Percentiles rank a stretch among this genome's conserved stretches.
Evolutionary conservation across 1,140 invertebrate genomes (phyloP).

Genomic region (Rhynchophorus ferrugineus): DNA sequence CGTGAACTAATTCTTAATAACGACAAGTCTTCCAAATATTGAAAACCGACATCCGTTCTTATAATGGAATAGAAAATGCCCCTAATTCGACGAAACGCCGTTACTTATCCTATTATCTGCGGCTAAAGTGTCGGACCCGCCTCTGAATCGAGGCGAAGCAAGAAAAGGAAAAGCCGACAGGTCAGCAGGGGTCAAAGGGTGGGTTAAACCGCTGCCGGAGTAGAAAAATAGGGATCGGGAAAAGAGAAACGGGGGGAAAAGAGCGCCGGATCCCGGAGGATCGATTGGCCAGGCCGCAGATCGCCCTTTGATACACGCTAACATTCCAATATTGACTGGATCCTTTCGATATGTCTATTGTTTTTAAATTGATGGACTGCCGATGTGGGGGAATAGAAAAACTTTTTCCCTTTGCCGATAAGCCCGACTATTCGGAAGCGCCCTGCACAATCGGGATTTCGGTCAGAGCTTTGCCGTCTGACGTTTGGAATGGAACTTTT

Average conservation of each 20-base stretch:
- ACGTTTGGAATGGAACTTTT: too few relatives aligned
- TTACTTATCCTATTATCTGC: too few relatives aligned
- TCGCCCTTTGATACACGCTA: conserved; percentile 16
- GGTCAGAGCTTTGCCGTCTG: too few relatives aligned
- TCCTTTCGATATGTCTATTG: conserved; percentile 11
- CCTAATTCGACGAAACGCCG: too few relatives aligned
- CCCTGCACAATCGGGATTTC: too few relatives aligned
- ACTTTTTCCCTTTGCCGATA: too few relatives aligned
- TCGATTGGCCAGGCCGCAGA: conserved; percentile 14
- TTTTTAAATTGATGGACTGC: conserved; percentile 18
- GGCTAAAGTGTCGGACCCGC: too few relatives aligned
- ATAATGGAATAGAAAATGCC: too few relatives aligned
- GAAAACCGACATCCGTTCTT: too few relatives aligned
- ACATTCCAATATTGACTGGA: conserved; percentile 12
- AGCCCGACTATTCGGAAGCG: too few relatives aligned
- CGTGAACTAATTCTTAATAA: too few relatives aligned
- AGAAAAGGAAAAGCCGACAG: background rate
- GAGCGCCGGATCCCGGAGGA: conserved; percentile 10
- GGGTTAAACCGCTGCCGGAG: background rate
- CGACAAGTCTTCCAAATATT: too few relatives aligned
- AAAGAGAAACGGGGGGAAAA: conserved; percentile 8
- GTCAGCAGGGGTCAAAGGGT: background rate
- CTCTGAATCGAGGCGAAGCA: background rate
- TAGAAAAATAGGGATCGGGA: background rate
- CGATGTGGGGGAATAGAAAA: background rate